Evolutionary conservation across 2,888 invertebrate species (phyloP).

Genomic region (Drosophila mercatorum): DNA sequence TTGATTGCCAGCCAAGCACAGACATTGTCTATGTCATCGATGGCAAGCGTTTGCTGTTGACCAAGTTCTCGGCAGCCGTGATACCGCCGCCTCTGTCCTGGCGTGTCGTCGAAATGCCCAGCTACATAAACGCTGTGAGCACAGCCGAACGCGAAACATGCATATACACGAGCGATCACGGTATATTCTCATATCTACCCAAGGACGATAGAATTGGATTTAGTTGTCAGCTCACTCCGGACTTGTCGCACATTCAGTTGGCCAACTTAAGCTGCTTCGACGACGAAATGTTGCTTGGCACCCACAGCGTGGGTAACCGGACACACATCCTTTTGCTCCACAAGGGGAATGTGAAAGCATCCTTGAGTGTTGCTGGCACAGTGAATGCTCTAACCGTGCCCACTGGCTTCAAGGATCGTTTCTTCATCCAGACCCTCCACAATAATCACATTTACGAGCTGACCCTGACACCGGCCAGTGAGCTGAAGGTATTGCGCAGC

Average conservation of each 20-base stretch:
- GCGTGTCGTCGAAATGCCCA: constrained; percentile 86
- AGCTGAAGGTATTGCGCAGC: constrained; percentile 26
- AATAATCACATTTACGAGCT: constrained; percentile 55
- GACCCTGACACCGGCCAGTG: constrained; percentile 1
- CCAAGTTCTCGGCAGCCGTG: constrained; percentile 89
- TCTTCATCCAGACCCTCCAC: constrained; percentile 58
- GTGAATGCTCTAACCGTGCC: constrained; percentile 48
- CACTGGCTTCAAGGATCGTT: not conserved
- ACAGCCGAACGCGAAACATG: constrained; percentile 35
- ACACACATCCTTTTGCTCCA: constrained; percentile 41
- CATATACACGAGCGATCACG: constrained; percentile 67
- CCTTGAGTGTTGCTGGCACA: constrained; percentile 45
- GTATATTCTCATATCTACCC: constrained; percentile 48
- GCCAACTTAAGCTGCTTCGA: constrained; percentile 46
- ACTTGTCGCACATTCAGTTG: constrained; percentile 33
- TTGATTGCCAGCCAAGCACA: constrained; percentile 85
- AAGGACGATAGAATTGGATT: constrained; percentile 7
- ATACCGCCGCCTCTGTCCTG: constrained; percentile 94
- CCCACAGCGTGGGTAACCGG: constrained; percentile 27
- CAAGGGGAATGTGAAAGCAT: not conserved
- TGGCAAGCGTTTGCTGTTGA: constrained; percentile 89
- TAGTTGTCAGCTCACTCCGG: constrained; percentile 15
- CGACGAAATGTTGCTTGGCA: constrained; percentile 50
- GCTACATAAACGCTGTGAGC: constrained; percentile 87
- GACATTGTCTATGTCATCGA: constrained; percentile 91